A percentile compares a stretch with the other conserved stretches of the same genome.
These are phyloP conservation scores for Bombus balteatus DNA, from an alignment of 1,140 invertebrate species.

Conservation along the genomic window DNA sequence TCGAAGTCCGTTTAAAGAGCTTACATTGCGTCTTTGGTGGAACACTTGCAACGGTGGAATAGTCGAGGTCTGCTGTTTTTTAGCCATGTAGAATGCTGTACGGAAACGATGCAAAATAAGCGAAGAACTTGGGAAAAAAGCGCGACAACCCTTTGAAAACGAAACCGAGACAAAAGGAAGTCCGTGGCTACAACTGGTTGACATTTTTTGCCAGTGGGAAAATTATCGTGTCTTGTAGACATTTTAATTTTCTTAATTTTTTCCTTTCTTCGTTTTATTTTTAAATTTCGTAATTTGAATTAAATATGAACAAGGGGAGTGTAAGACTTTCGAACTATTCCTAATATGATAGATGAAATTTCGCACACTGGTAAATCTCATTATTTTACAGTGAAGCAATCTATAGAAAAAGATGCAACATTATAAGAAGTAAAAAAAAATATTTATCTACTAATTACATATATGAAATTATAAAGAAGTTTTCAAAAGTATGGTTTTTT, in stretches of 20 bases:
- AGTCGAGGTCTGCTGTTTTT: neutral
- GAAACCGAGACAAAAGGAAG: neutral
- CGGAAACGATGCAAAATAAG: neutral
- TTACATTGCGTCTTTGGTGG: neutral
- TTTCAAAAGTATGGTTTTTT: neutral
- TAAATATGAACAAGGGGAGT: neutral
- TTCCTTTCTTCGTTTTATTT: neutral
- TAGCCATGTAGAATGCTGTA: neutral
- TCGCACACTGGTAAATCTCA: no score
- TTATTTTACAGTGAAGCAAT: no score
- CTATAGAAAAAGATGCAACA: no score
- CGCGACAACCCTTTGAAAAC: neutral
- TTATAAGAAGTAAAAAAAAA: no score
- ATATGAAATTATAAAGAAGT: neutral
- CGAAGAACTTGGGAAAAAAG: neutral
- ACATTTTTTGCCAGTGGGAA: neutral
- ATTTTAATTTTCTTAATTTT: neutral
- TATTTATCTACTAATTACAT: no score
- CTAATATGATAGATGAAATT: no score
- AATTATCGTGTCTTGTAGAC: no score
- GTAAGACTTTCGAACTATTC: neutral
- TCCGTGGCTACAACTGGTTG: neutral
- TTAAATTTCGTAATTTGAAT: neutral
- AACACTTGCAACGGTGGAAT: neutral
- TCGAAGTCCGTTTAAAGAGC: neutral